A percentile compares a stretch with the other conserved stretches of the same genome.
phyloP scores from a whole-genome alignment of 2,113 vertebrate genomes.

The Progne subis region DNA sequence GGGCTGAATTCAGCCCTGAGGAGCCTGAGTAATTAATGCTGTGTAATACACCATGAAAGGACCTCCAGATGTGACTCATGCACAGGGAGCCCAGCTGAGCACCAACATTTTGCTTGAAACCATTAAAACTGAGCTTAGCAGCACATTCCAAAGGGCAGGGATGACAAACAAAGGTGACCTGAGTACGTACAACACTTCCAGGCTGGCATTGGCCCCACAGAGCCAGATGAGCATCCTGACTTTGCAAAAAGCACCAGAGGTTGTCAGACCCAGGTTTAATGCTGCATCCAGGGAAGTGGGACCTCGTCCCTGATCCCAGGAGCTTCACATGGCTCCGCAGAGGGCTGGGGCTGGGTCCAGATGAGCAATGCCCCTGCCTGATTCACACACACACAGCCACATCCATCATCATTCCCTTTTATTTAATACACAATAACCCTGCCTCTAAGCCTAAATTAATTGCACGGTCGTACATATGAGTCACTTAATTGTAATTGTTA shows the following conservation, averaged over 20 bases:
- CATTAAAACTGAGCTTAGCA: neutral
- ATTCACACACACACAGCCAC: neutral
- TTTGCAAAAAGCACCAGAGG: neutral
- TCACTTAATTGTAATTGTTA: constrained; percentile 56
- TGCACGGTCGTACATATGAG: neutral
- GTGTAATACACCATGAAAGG: rapidly evolving
- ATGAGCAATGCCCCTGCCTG: neutral
- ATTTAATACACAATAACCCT: constrained; percentile 18
- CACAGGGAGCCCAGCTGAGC: neutral
- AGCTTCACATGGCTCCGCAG: neutral
- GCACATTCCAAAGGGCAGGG: neutral
- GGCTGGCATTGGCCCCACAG: neutral
- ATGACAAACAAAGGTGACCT: rapidly evolving
- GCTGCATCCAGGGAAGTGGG: neutral
- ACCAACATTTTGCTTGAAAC: neutral
- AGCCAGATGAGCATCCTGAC: neutral
- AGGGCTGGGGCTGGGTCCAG: neutral
- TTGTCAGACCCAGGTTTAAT: neutral
- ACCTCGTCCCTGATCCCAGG: neutral
- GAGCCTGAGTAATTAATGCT: neutral
- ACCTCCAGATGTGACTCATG: neutral
- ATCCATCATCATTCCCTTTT: neutral
- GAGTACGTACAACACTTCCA: neutral
- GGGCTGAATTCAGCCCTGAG: neutral
- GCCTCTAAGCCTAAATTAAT: constrained; percentile 35